Base-by-base conservation (phyloP, 2,113 vertebrate species). In the Tringa solitaria region DNA sequence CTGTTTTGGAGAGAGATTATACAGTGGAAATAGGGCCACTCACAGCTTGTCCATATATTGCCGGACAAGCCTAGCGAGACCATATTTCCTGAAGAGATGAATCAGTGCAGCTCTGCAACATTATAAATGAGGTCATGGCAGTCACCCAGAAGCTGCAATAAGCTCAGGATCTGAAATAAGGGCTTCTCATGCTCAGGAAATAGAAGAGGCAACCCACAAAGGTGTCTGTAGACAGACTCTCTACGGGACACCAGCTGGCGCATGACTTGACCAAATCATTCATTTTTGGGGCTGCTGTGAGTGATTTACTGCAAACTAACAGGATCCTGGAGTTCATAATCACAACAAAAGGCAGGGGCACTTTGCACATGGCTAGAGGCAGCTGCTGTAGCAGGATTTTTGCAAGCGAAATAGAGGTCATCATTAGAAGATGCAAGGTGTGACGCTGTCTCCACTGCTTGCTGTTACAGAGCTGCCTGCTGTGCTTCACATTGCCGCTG, bases 191-290 rank as follows among this genome's bases (percentile, higher is more conserved):
- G 96, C 96, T 97, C 97, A 98, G 98, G 98, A 98, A 98, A 97
- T 85, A 87, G 45, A 97, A 97, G 91, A 77, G 78, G 97, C 96
- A 95, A 87, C 95, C 87, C 95, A 73, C 97, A 93, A 96, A 98
- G 96, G 96, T 98, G 98, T 97, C 96, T 97, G 93, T 35, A 98
- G 98, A 96, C 98, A 97, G 97, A 94, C 89, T 97, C 98, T 97
- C 97, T 89, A 92, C 61, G 10, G 96, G 97, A 96, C 95, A 92
- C 87, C 89, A 90, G 95, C 69, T 93, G 77, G 67, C 21, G n/a
- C 88, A 39, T 33, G 90, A 61, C 92, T 96, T 57, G 72, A 95
- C 92, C 95, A 78, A 96, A 96, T 96, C 73, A 86, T 83, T 97
- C 92, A 72, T 92, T 96, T 96, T 96, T 39, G 37, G 51, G 70